phyloP scores from a whole-genome alignment of 2,113 vertebrate species.

The Saccopteryx bilineata region DNA sequence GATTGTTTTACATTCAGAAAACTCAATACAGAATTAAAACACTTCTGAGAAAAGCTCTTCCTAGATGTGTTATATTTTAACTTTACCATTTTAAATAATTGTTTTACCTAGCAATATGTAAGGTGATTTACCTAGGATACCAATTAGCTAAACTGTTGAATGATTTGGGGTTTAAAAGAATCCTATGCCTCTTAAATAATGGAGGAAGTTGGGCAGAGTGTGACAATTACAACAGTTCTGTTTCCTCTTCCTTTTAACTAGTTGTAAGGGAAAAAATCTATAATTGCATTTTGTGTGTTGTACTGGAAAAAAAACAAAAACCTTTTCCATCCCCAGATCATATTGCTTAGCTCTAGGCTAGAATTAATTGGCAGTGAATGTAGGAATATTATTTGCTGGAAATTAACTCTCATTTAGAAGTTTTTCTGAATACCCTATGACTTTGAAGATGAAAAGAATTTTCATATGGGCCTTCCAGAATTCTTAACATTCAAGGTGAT shows the following conservation, averaged over 20 bases:
- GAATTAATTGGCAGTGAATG: constrained; percentile 63
- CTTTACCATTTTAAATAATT: constrained; percentile 45
- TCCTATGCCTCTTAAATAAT: constrained; percentile 55
- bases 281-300: constrained; percentile 65
- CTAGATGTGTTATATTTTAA: constrained; percentile 18
- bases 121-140: constrained; percentile 54
- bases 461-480: constrained; percentile 25
- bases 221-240: constrained; percentile 47
- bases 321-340: constrained; percentile 52
- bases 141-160: constrained; percentile 39
- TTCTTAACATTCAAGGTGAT: not conserved
- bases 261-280: constrained; percentile 12
- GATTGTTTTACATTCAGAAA: constrained; percentile 62
- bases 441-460: constrained; percentile 53
- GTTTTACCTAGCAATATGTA: not conserved
- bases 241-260: constrained; percentile 60
- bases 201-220: constrained; percentile 8
- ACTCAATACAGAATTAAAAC: constrained; percentile 7
- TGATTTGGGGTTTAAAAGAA: constrained; percentile 57
- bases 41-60: constrained; percentile 36
- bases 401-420: constrained; percentile 62
- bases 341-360: constrained; percentile 73
- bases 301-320: not conserved
- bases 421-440: constrained; percentile 51
- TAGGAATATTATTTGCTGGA: constrained; percentile 30